Conservation (phyloP, 1,140 invertebrate genomes). For the Trypoxylus dichotomus region DNA sequence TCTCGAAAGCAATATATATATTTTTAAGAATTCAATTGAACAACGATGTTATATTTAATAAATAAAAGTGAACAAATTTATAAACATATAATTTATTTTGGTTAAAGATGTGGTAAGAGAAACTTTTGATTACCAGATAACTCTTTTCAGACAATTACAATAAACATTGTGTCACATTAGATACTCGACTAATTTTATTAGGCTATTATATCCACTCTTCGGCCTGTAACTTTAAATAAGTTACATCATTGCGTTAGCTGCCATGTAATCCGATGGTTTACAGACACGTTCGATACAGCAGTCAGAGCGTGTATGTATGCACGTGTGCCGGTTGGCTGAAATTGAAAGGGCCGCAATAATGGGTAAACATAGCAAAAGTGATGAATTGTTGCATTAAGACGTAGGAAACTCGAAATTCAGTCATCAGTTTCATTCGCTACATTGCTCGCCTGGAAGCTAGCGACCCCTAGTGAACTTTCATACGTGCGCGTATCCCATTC, state of each 20-base stretch:
- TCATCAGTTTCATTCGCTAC: slow-evolving; percentile 44
- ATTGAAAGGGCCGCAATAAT: slow-evolving; percentile 29
- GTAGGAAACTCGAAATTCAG: slow-evolving; percentile 44
- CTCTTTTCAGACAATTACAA: background rate
- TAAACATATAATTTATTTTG: too few relatives aligned
- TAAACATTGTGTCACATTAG: background rate
- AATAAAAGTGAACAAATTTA: too few relatives aligned
- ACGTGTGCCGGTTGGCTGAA: slow-evolving; percentile 1
- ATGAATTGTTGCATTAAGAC: slow-evolving; percentile 45
- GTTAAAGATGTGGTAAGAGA: too few relatives aligned
- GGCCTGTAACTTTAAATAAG: background rate
- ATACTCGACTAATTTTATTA: background rate
- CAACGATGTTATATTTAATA: too few relatives aligned
- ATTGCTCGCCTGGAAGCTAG: slow-evolving; percentile 37
- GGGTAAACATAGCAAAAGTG: slow-evolving; percentile 36
- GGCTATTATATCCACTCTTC: background rate
- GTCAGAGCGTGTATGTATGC: background rate
- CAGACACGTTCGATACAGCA: background rate
- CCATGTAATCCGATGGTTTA: background rate
- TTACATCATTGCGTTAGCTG: background rate
- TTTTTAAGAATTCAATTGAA: too few relatives aligned
- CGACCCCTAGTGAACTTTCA: slow-evolving; percentile 33
- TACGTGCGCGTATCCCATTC: slow-evolving; percentile 29
- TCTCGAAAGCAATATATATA: too few relatives aligned
- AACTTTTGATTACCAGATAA: too few relatives aligned